phyloP scores from a whole-genome alignment of 1,140 invertebrate genomes.

The Eueides isabella region DNA sequence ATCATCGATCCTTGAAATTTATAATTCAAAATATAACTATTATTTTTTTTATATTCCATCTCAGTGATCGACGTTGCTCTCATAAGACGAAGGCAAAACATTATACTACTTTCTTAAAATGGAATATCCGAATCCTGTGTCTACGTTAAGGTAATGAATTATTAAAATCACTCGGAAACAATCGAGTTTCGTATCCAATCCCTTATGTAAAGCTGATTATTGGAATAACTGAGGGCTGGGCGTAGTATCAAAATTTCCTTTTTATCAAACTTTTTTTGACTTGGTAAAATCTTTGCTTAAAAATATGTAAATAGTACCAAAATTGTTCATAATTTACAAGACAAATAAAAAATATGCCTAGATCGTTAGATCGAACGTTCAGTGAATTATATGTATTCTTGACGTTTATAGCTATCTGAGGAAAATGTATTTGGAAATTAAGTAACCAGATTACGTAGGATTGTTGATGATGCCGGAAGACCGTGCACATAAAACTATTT shows the following conservation, averaged over 20 bases:
- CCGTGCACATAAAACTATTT: slow-evolving; percentile 66
- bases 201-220: slow-evolving; percentile 80
- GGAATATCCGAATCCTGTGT: slow-evolving; percentile 25
- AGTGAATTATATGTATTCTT: slow-evolving; percentile 59
- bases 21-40: no score
- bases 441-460: slow-evolving; percentile 66
- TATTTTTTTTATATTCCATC: background rate
- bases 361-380: slow-evolving; percentile 12
- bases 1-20: no score
- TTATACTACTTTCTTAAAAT: slow-evolving; percentile 17
- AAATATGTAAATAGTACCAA: slow-evolving; percentile 48
- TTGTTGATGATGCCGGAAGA: slow-evolving; percentile 64
- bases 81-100: slow-evolving; percentile 6
- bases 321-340: background rate
- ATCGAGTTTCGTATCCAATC: slow-evolving; percentile 77
- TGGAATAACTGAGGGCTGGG: slow-evolving; percentile 62
- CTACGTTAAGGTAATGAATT: slow-evolving; percentile 64
- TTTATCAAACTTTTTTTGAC: slow-evolving; percentile 68
- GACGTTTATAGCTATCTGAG: slow-evolving; percentile 69
- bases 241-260: slow-evolving; percentile 64
- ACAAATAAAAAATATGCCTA: background rate
- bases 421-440: slow-evolving; percentile 75
- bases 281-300: slow-evolving; percentile 60
- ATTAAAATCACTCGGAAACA: slow-evolving; percentile 79
- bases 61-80: background rate